phyloP scores from a whole-genome alignment of 2,113 vertebrate species.

The Poicephalus gulielmi region DNA sequence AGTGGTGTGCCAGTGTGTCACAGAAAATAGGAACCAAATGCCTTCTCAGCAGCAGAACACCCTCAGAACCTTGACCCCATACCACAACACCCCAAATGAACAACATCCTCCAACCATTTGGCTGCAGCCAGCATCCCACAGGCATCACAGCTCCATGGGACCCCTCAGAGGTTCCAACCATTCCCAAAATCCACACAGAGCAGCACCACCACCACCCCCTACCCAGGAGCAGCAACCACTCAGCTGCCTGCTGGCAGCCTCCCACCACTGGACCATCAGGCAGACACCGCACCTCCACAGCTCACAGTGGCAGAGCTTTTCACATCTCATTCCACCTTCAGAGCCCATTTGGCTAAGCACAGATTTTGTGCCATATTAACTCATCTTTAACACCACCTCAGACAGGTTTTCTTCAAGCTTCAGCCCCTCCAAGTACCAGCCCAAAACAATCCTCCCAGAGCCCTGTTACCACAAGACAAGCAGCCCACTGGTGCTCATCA shows the following conservation, averaged over 20 bases:
- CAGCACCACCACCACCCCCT: not conserved
- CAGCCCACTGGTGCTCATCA: fast-evolving
- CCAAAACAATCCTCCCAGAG: not conserved
- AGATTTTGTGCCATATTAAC: fast-evolving
- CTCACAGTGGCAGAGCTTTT: not conserved
- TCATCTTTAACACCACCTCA: not conserved
- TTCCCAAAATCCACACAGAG: not conserved
- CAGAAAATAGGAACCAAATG: fast-evolving
- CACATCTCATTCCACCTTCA: not conserved
- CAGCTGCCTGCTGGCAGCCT: fast-evolving
- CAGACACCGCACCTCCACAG: too few species aligned
- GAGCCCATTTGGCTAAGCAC: not conserved
- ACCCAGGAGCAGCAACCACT: not conserved
- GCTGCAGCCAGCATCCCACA: not conserved
- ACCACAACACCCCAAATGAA: not conserved
- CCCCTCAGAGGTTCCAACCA: not conserved
- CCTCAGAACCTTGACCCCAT: not conserved
- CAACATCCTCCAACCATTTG: fast-evolving
- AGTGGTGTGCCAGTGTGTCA: fast-evolving
- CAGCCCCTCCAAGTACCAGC: not conserved
- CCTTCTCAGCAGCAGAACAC: not conserved
- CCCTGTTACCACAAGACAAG: fast-evolving
- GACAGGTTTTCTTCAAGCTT: fast-evolving
- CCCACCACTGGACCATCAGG: fast-evolving
- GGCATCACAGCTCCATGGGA: not conserved